These are phyloP conservation scores for Epinephelus coioides DNA, from an alignment of 2,797 vertebrate genomes.

Conservation along the genomic window DNA sequence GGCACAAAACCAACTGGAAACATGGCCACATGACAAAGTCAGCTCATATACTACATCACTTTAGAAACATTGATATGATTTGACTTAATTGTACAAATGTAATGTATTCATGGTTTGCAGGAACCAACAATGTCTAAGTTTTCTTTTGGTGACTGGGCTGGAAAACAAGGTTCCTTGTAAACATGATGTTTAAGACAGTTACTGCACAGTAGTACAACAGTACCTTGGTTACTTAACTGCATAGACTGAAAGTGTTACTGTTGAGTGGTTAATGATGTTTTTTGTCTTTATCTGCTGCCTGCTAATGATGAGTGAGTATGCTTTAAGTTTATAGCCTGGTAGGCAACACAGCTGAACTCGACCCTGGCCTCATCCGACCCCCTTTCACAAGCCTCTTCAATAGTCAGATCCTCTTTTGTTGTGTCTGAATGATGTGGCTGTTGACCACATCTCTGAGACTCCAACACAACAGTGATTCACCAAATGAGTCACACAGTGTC, in stretches of 20 bases:
- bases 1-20: no score
- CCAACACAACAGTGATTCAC: conserved; percentile 46
- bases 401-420: conserved; percentile 42
- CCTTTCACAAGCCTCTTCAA: neutral
- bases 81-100: no score
- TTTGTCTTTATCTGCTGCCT: neutral
- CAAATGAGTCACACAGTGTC: conserved; percentile 46
- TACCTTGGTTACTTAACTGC: neutral
- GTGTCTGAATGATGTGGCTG: conserved; percentile 41
- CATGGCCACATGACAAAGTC: no score
- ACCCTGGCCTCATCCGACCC: neutral
- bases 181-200: neutral
- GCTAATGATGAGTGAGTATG: neutral
- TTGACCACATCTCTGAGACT: conserved; percentile 32
- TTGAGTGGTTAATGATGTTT: neutral
- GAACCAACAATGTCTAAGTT: no score
- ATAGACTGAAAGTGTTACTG: neutral
- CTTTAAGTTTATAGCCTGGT: neutral
- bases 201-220: neutral
- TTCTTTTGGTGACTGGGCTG: no score
- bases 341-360: neutral
- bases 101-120: no score
- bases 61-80: no score
- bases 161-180: neutral
- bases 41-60: no score